A percentile compares a stretch with the other conserved stretches of the same genome.
Conservation (phyloP, 2,113 vertebrate species). For the Machaerirhynchus nigripectus region DNA sequence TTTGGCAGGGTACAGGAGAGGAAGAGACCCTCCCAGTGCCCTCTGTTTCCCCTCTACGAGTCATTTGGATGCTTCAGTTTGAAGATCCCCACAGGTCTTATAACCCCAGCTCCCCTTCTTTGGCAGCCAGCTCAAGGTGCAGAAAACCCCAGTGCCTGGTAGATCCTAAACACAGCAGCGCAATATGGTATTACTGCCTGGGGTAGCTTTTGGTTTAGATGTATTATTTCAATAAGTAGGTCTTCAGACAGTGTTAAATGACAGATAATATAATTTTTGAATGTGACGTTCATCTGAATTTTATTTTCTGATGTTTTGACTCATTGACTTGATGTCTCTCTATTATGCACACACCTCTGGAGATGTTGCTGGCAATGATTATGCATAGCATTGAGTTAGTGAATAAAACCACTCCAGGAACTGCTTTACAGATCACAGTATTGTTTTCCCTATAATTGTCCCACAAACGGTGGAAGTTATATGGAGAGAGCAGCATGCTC, state of each 20-base stretch:
- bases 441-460: slow-evolving; percentile 67
- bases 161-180: neutral
- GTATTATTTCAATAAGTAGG: slow-evolving; percentile 53
- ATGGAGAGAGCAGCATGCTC: slow-evolving; percentile 8
- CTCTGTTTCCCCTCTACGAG: neutral
- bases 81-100: neutral
- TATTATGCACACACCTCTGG: slow-evolving; percentile 63
- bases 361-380: slow-evolving; percentile 65
- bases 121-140: neutral
- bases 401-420: slow-evolving; percentile 65
- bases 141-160: neutral
- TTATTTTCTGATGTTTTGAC: slow-evolving; percentile 74
- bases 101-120: neutral
- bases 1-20: neutral
- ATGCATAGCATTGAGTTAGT: slow-evolving; percentile 55
- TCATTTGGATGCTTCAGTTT: neutral
- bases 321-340: slow-evolving; percentile 71
- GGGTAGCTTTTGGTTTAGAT: neutral
- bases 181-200: neutral
- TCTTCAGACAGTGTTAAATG: slow-evolving; percentile 58
- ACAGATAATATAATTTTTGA: slow-evolving; percentile 52
- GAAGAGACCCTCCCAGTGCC: neutral
- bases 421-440: slow-evolving; percentile 60
- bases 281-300: slow-evolving; percentile 59
- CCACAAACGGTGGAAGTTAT: slow-evolving; percentile 54